Evolutionary conservation across 1,140 invertebrate genomes (phyloP), one percentile per base, ranked within the genome.

Genomic region (Macrobrachium rosenbergii): DNA sequence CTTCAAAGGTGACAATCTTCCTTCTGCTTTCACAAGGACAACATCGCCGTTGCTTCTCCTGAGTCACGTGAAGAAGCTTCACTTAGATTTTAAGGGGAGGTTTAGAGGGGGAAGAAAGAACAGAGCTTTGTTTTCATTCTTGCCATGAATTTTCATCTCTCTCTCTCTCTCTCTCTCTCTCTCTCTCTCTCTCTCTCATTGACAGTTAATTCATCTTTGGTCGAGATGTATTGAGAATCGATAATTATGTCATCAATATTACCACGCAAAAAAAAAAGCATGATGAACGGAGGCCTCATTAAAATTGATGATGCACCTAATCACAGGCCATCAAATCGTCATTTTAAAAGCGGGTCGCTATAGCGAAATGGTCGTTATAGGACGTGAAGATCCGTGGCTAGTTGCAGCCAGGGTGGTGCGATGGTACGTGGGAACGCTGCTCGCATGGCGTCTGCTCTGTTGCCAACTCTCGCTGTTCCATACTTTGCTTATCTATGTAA

Each of bases 231-330:
- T 43, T 43, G 19, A 58, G 45, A 43, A 76, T 59, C 82, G 69
- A 83, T 83, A 62, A 83, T 83, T 52, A 83, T 72, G 82, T 83
- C 82, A 83, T 83, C 82, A 76, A 83, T 83, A 83, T 72, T 75
- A 83, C 23, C 28, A 82, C 69, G 45, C 69, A 69, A 76, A 73
- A 83, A 77, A 59, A 76, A 59, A 77, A n/a, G 75, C 79, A 58
- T 76, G 82, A 76, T 86, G 83, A 79, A 69, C 63, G 83, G 62
- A 63, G 37, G 63, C 19, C 72, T 86, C 83, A 80, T 86, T 86
- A 86, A 86, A 86, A 86, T 72, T 86, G 83, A 86, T 86, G 83
- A 86, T 86, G 83, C 83, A 86, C 83, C 83, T 86, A 86, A 86
- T 86, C 83, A 86, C 64, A 60, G 59, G 64, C 83, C 83, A 86